Percentiles rank a stretch among this genome's conserved stretches.
phyloP scores from a whole-genome alignment of 2,797 vertebrate genomes.

The Todus mexicanus region DNA sequence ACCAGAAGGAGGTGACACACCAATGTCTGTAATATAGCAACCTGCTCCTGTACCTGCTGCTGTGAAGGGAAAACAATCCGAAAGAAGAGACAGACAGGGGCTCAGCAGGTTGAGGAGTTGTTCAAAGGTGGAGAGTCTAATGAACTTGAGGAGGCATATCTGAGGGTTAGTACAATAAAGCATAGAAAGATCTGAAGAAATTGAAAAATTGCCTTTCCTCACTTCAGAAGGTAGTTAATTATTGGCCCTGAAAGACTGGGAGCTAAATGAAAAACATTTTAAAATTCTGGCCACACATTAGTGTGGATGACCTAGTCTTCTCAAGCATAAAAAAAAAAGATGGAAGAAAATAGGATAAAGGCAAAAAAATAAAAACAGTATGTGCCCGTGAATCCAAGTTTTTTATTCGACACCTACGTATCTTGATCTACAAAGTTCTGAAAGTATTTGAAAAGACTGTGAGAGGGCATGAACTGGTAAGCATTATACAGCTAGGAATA shows the following conservation, averaged over 20 bases:
- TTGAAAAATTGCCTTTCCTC: background rate
- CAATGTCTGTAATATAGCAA: background rate
- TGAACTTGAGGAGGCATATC: background rate
- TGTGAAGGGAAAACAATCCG: background rate
- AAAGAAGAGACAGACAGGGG: background rate
- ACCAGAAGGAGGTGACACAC: background rate
- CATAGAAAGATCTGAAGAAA: background rate
- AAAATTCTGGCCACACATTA: background rate
- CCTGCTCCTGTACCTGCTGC: background rate
- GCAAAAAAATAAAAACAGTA: background rate
- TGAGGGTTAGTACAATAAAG: background rate
- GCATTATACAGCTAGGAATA: background rate
- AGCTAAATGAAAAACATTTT: background rate
- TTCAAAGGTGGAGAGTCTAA: background rate
- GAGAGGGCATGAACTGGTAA: background rate
- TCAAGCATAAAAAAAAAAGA: background rate
- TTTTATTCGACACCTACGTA: background rate
- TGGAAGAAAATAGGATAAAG: background rate
- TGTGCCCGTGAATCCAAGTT: background rate
- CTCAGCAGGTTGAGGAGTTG: background rate
- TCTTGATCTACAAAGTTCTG: background rate
- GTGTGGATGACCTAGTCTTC: background rate
- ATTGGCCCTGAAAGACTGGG: background rate
- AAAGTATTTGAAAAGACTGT: background rate
- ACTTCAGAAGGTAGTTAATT: background rate